Evolutionary conservation across 2,797 vertebrate species (phyloP).

Genomic region (Dermochelys coriacea): DNA sequence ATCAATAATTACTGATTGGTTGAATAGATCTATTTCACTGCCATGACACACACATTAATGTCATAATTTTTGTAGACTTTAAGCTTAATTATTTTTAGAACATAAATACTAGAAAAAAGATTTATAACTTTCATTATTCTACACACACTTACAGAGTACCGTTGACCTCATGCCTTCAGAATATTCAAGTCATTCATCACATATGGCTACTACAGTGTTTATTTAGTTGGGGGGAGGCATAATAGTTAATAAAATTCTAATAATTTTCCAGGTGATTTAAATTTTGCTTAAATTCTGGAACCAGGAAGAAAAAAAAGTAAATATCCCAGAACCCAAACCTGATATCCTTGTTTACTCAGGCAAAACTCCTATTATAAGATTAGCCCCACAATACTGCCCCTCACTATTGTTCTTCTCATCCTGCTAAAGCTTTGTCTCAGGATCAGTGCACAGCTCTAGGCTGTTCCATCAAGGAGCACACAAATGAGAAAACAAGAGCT

Average conservation of each 20-base stretch:
- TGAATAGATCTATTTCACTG: neutral
- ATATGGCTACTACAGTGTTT: neutral
- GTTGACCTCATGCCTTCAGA: neutral
- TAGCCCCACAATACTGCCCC: neutral
- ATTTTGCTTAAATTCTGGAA: neutral
- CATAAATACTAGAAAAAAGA: neutral
- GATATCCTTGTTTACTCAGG: neutral
- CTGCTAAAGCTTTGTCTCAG: slow-evolving; percentile 6
- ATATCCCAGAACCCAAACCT: neutral
- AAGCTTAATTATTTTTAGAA: neutral
- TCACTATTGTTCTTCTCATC: neutral
- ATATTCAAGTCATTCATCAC: neutral
- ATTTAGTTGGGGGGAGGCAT: neutral
- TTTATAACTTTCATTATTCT: neutral
- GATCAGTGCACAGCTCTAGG: slow-evolving; percentile 43
- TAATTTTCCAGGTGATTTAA: slow-evolving; percentile 15
- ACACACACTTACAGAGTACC: neutral
- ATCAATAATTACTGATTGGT: neutral
- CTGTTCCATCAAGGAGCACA: slow-evolving; percentile 44
- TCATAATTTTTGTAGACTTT: neutral
- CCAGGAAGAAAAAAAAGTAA: neutral
- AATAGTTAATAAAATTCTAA: slow-evolving; percentile 19
- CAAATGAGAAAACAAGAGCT: slow-evolving; percentile 81
- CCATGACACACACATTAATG: neutral
- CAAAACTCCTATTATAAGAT: neutral